Evolutionary conservation across 2,888 invertebrate species (phyloP).

Genomic region (Liopterus haemorrhoidalis): DNA sequence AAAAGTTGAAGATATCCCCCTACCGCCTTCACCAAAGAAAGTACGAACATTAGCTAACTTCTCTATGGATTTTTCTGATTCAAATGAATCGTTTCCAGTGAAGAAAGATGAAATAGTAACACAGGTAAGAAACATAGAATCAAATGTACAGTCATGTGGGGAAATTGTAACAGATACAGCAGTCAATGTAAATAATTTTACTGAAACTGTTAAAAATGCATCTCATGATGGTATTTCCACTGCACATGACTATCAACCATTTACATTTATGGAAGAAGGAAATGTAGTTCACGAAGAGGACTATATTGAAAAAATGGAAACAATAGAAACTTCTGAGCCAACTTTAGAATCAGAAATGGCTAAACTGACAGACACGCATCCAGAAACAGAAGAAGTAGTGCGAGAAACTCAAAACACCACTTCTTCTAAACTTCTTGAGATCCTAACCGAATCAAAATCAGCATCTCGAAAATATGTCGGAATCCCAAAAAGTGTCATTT

Average conservation of each 20-base stretch:
- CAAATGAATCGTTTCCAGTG: slow-evolving; percentile 26
- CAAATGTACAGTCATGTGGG: neutral
- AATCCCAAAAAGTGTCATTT: too few relatives aligned
- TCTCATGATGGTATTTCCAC: slow-evolving; percentile 7
- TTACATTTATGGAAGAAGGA: slow-evolving; percentile 12
- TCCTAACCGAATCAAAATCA: slow-evolving; percentile 50
- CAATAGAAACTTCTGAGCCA: slow-evolving; percentile 10
- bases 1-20: slow-evolving; percentile 9
- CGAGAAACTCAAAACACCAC: slow-evolving; percentile 42
- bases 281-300: slow-evolving; percentile 8
- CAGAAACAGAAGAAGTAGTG: slow-evolving; percentile 18
- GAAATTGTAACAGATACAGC: slow-evolving; percentile 12
- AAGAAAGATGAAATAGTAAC: slow-evolving; percentile 6
- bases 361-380: slow-evolving; percentile 31
- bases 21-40: slow-evolving; percentile 40
- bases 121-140: slow-evolving; percentile 7
- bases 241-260: slow-evolving; percentile 10
- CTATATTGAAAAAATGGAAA: slow-evolving; percentile 13
- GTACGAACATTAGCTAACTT: slow-evolving; percentile 39
- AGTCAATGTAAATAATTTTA: slow-evolving; percentile 21
- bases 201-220: slow-evolving; percentile 19
- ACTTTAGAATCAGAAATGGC: slow-evolving; percentile 37
- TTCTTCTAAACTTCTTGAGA: slow-evolving; percentile 53
- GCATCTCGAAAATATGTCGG: too few relatives aligned
- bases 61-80: slow-evolving; percentile 42